Evolutionary conservation across 2,113 vertebrate genomes (phyloP), one percentile per base, ranked within the genome.

Genomic region (Athene cunicularia): DNA sequence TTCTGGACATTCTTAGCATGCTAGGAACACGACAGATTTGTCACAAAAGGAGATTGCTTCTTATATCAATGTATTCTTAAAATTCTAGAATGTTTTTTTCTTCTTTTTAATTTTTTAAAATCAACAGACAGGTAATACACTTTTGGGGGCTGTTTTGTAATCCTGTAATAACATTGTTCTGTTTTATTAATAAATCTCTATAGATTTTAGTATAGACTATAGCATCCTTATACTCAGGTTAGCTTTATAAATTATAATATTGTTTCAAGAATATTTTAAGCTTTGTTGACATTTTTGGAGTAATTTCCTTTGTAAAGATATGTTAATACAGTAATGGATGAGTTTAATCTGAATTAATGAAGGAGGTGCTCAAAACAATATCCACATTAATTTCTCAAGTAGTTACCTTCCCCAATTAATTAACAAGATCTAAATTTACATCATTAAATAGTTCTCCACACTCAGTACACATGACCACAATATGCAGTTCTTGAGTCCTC

Each of bases 51-150:
- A 45, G 8, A n/a, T 47, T 26, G 3, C 63, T 74, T 64, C 39
- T 84, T 63, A 17, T 67, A 10, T 14, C 18, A 55, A 24, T n/a
- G 1, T 21, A 55, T 41, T 68, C 11, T 39, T 49, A 41, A 77
- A 73, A 58, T 52, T 70, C 4, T 71, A 47, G 3, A 0, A 0
- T 3, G 19, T 41, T 35, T 72, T 58, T 39, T 53, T 5, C 3
- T 64, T 26, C 0, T 21, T 63, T 35, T 37, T 4, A 26, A 0
- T 8, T 43, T 86, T 75, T 77, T 75, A 7, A 3, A 73, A 53
- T 56, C 7, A 76, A 50, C 27, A 66, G 35, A 30, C 12, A 64
- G 4, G 9, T 35, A 55, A 28, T 49, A 58, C 0, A 18, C 64
- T 89, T 67, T 9, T 0, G 1, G 5, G 7, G 39, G 16, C 13